A percentile compares a stretch with the other conserved stretches of the same genome.
Evolutionary conservation across 2,797 vertebrate genomes (phyloP).

Genomic region (Manis crassicaudata): DNA sequence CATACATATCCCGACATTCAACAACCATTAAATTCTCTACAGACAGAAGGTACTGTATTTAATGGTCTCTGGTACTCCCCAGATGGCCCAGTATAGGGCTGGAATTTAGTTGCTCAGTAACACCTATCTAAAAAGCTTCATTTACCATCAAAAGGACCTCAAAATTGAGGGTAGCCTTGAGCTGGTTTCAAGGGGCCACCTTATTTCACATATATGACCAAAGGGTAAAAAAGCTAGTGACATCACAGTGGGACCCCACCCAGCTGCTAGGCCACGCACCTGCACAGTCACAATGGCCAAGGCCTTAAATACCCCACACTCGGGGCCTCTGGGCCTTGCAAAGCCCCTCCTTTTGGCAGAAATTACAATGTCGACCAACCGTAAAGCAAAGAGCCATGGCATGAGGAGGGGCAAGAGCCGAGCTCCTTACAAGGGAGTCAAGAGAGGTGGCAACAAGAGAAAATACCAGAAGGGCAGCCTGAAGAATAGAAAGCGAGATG

Average conservation of each 20-base stretch:
- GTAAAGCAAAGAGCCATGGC: constrained; percentile 69
- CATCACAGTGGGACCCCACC: constrained; percentile 58
- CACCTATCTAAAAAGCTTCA: constrained; percentile 13
- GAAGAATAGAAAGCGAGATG: constrained; percentile 73
- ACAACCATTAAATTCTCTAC: not conserved
- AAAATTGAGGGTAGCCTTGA: not conserved
- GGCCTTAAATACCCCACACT: constrained; percentile 73
- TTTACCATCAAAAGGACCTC: constrained; percentile 3
- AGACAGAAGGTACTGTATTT: not conserved
- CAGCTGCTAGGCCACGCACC: constrained; percentile 44
- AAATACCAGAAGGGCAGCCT: constrained; percentile 61
- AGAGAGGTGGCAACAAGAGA: constrained; percentile 73
- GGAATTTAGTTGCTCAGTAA: not conserved
- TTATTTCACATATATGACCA: constrained; percentile 29
- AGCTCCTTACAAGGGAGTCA: constrained; percentile 77
- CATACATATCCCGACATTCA: not conserved
- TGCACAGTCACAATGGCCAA: constrained; percentile 71
- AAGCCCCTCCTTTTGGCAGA: constrained; percentile 73
- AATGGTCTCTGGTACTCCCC: not conserved
- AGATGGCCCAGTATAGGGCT: not conserved
- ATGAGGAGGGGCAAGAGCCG: constrained; percentile 74
- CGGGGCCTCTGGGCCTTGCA: not conserved
- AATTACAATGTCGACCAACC: constrained; percentile 74
- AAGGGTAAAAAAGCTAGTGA: constrained; percentile 46
- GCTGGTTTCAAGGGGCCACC: not conserved